Base-by-base conservation (phyloP, 2,888 invertebrate species). In the Heliconius ethilla region DNA sequence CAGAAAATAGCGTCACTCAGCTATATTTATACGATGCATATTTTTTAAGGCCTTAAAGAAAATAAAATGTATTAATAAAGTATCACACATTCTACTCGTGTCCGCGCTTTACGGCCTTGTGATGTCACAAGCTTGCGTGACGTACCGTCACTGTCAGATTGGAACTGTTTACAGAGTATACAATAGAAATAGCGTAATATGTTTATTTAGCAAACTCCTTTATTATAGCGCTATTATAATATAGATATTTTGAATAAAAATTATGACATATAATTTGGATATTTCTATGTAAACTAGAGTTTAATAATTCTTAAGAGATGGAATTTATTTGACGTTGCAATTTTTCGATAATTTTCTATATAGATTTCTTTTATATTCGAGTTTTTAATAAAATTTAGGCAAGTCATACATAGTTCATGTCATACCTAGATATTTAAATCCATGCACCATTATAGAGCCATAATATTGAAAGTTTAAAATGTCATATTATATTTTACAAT, bases 71-170 rank as follows among this genome's bases (percentile, higher is more conserved):
- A 40, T 40, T 70, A 73, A 37, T 73, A 62, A 73, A 73, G 15
- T 55, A 77, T 77, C 72, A 73, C 55, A 65, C 40, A 73, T 59
- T 73, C 73, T 66, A 27, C 66, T 73, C 67, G 70, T 72, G 77
- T 70, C 74, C 75, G 72, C 40, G 51, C 40, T 74, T 45, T 75
- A 70, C 75, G 82, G 82, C 82, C 82, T 82, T 82, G 82, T 80
- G 82, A 80, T 70, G 82, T 86, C 85, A 86, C 80, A 72, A 67
- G 83, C 84, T 87, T 85, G 83, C 86, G 81, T 78, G 79, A 76
- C 78, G 79, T 82, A 82, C 74, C 67, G 25, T 73, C 76, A 76
- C 75, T 76, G 78, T 78, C 76, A 45, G 74, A 63, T 74, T 63
- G 40, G 27, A 74, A 45, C 63, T 74, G 74, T 74, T 74, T 74